A percentile compares a stretch with the other conserved stretches of the same genome.
Conservation (phyloP, 2,113 vertebrate species). For the Gracilinanus agilis region DNA sequence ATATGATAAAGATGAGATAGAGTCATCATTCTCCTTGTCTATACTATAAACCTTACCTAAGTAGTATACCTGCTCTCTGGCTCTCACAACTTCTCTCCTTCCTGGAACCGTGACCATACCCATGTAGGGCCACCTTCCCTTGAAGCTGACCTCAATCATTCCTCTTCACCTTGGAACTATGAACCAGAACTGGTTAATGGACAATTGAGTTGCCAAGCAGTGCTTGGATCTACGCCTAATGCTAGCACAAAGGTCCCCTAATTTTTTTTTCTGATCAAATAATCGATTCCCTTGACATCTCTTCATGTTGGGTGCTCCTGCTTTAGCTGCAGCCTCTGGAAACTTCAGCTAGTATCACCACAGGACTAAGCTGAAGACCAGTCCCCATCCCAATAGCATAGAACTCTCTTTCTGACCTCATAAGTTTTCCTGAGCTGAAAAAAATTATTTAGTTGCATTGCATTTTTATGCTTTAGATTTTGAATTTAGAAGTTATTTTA, state of each 20-base stretch:
- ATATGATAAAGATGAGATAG: background rate
- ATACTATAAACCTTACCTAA: background rate
- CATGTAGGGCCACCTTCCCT: no score
- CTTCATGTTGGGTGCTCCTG: background rate
- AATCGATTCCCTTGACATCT: background rate
- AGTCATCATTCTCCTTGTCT: background rate
- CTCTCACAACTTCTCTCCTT: background rate
- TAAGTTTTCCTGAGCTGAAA: background rate
- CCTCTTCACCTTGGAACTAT: no score
- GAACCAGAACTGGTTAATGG: background rate
- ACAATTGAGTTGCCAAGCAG: background rate
- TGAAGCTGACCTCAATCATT: no score
- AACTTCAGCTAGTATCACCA: background rate
- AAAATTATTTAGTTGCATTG: background rate
- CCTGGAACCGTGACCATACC: no score
- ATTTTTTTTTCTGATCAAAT: background rate
- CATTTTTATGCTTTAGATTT: background rate
- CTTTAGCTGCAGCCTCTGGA: no score
- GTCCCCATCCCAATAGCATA: rapidly evolving
- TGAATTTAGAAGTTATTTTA: background rate
- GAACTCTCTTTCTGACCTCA: background rate
- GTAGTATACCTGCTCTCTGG: background rate
- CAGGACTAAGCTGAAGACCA: background rate
- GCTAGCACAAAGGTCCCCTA: no score
- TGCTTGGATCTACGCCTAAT: background rate